Percentiles rank a stretch among this genome's conserved stretches.
These are phyloP conservation scores for Adelosebastes latens DNA, from an alignment of 2,797 vertebrate genomes.

Conservation along the genomic window DNA sequence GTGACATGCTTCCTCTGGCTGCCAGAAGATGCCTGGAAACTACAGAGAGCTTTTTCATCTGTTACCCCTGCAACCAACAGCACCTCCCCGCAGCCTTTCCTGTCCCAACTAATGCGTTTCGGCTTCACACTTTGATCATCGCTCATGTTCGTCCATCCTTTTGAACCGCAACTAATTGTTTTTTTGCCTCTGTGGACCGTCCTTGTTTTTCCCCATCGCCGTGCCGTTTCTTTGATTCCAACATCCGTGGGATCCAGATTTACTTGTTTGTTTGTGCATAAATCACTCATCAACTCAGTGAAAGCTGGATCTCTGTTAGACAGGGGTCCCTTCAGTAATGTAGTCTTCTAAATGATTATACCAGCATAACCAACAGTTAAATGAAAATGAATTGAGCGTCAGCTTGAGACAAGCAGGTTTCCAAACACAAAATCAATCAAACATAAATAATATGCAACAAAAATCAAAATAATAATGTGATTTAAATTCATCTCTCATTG, in stretches of 20 bases:
- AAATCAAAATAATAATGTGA: background rate
- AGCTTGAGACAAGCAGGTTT: background rate
- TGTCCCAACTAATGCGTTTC: constrained; percentile 19
- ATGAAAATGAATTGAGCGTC: background rate
- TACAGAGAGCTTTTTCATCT: constrained; percentile 56
- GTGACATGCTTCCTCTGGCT: constrained; percentile 56
- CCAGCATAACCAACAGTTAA: background rate
- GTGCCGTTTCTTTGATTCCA: constrained; percentile 23
- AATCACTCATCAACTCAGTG: background rate
- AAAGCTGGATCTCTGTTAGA: background rate
- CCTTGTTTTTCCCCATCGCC: constrained; percentile 1
- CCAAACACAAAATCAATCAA: background rate
- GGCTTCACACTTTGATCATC: constrained; percentile 60
- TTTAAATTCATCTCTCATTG: background rate
- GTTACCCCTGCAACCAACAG: constrained; percentile 55
- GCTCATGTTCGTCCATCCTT: constrained; percentile 45
- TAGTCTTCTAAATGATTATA: background rate
- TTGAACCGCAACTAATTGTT: constrained; percentile 55
- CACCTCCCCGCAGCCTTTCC: constrained; percentile 58
- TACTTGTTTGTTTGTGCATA: background rate
- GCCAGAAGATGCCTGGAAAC: constrained; percentile 53
- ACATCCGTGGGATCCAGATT: constrained; percentile 20
- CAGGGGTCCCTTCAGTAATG: constrained; percentile 5
- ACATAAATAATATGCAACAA: background rate
- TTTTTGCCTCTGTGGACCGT: constrained; percentile 19